These are phyloP conservation scores for Ptilodon capucinus DNA, from an alignment of 2,888 invertebrate species.

Conservation along the genomic window DNA sequence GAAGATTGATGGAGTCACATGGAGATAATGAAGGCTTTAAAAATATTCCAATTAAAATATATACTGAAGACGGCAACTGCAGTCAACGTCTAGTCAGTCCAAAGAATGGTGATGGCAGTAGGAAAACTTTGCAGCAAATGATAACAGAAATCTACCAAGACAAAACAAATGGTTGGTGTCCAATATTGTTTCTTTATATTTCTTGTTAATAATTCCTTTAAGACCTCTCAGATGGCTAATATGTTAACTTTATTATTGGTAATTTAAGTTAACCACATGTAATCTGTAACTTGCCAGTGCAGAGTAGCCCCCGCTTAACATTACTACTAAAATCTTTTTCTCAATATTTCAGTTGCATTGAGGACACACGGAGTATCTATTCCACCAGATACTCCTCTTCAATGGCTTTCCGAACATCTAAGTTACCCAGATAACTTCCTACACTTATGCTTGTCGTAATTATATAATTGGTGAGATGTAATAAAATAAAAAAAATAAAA, in stretches of 20 bases:
- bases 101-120: constrained; percentile 87
- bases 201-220: not conserved
- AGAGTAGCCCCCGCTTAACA: too few relatives aligned
- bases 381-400: constrained; percentile 93
- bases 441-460: constrained; percentile 88
- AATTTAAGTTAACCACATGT: too few relatives aligned
- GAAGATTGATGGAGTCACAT: constrained; percentile 95
- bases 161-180: constrained; percentile 57
- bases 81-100: constrained; percentile 90
- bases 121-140: constrained; percentile 88
- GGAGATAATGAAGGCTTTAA: constrained; percentile 92
- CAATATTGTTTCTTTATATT: not conserved
- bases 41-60: constrained; percentile 94
- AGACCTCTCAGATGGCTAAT: too few relatives aligned
- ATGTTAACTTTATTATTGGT: too few relatives aligned
- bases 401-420: constrained; percentile 98
- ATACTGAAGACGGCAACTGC: constrained; percentile 87
- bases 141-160: constrained; percentile 87
- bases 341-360: constrained; percentile 85
- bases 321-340: not conserved
- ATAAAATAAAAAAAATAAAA: not conserved
- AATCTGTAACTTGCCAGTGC: too few relatives aligned
- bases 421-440: constrained; percentile 99
- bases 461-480: not conserved
- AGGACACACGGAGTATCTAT: constrained; percentile 95